These are phyloP conservation scores for Danaus chrysippus DNA, from an alignment of 2,888 invertebrate genomes.

Conservation along the genomic window DNA sequence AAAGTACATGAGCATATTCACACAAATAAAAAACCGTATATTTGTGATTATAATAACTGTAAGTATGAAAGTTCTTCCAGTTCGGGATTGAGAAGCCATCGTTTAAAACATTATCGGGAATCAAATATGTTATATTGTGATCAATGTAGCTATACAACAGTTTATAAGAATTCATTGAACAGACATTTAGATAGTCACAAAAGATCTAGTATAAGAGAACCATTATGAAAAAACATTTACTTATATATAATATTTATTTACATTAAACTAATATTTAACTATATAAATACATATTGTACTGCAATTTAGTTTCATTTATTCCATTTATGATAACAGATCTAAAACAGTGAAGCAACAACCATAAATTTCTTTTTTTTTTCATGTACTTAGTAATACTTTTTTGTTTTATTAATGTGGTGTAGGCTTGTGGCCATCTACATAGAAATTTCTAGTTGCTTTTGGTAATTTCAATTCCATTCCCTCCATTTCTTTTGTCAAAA, in stretches of 20 bases:
- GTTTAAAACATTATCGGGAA: conserved; percentile 42
- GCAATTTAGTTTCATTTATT: too few species aligned
- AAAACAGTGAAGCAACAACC: not conserved
- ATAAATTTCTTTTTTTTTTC: conserved; percentile 3
- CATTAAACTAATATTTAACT: not conserved
- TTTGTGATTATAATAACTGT: conserved; percentile 37
- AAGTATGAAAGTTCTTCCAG: conserved; percentile 35
- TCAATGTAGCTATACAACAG: conserved; percentile 49
- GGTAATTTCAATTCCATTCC: conserved; percentile 91
- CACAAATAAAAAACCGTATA: conserved; percentile 35
- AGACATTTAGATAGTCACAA: conserved; percentile 45
- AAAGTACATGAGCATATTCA: conserved; percentile 46
- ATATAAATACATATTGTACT: too few species aligned
- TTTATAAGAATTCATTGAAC: conserved; percentile 47
- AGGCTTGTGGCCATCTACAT: conserved; percentile 98
- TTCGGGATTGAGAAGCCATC: conserved; percentile 46
- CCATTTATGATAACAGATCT: not conserved
- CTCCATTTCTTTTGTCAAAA: conserved; percentile 90
- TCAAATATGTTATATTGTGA: conserved; percentile 49
- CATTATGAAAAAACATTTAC: conserved; percentile 19
- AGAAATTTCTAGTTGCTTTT: conserved; percentile 95
- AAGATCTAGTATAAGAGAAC: conserved; percentile 35
- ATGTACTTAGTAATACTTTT: conserved; percentile 8
- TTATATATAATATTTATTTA: conserved; percentile 14
- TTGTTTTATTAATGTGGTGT: conserved; percentile 86